phyloP scores from a whole-genome alignment of 2,888 invertebrate genomes.

The Chrysolina oricalcia region DNA sequence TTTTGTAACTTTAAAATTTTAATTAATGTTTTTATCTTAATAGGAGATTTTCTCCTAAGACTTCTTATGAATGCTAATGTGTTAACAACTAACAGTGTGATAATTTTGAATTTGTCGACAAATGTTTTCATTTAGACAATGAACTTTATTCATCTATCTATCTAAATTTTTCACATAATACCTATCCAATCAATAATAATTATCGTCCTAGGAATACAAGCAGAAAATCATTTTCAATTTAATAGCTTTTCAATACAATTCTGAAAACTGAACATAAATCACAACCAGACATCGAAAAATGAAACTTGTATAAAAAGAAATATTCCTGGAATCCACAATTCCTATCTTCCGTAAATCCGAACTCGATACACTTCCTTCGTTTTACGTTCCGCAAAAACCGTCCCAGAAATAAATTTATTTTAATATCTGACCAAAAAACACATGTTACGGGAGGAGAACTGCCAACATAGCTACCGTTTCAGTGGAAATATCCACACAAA shows the following conservation, averaged over 20 bases:
- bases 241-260: constrained; percentile 3
- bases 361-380: constrained; percentile 29
- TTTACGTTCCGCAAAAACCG: constrained; percentile 36
- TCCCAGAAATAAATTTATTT: constrained; percentile 54
- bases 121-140: no score
- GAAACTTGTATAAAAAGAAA: constrained; percentile 30
- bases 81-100: no score
- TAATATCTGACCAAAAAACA: constrained; percentile 56
- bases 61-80: no score
- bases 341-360: constrained; percentile 35
- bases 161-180: no score
- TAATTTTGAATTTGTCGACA: no score
- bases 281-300: neutral
- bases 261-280: constrained; percentile 1
- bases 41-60: no score
- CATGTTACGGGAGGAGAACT: constrained; percentile 45
- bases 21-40: no score
- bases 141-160: no score
- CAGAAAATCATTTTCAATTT: no score
- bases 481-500: constrained; percentile 45
- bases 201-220: no score
- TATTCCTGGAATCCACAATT: constrained; percentile 40
- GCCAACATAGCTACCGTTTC: constrained; percentile 48
- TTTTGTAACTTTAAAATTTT: no score
- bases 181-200: neutral